These are phyloP conservation scores for Oceanodroma tethys DNA, from an alignment of 2,113 vertebrate species.

Conservation along the genomic window DNA sequence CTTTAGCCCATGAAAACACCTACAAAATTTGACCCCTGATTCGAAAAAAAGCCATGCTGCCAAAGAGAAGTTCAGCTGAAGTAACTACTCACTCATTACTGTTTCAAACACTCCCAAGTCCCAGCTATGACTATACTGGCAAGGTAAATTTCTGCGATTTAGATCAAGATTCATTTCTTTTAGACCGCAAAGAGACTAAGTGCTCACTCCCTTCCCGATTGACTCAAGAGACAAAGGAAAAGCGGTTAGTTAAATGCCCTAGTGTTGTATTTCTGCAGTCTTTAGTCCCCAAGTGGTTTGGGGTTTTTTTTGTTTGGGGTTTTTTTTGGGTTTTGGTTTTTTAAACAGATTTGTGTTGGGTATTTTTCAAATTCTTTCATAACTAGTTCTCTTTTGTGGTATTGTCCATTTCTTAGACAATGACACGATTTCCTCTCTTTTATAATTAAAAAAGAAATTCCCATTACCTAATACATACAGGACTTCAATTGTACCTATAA, in stretches of 20 bases:
- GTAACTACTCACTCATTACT: not conserved
- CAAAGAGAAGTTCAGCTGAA: not conserved
- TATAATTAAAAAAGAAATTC: not conserved
- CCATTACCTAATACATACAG: not conserved
- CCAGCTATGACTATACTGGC: not conserved
- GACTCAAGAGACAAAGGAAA: not conserved
- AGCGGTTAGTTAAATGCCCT: not conserved
- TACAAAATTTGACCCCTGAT: not conserved
- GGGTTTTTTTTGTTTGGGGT: no score
- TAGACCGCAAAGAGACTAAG: not conserved
- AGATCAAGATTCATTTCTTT: not conserved
- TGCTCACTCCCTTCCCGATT: not conserved
- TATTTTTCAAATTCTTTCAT: not conserved
- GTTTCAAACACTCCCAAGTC: not conserved
- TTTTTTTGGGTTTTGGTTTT: not conserved
- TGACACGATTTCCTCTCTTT: not conserved
- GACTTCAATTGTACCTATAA: conserved; percentile 9
- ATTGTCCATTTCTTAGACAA: not conserved
- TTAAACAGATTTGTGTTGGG: not conserved
- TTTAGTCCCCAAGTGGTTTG: not conserved
- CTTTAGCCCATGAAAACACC: conserved; percentile 1
- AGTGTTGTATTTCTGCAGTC: not conserved
- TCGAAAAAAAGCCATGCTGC: not conserved
- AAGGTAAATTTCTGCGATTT: not conserved
- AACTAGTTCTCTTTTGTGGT: not conserved